A percentile compares a stretch with the other conserved stretches of the same genome.
These are phyloP conservation scores for Philotrypesis tridentata DNA, from an alignment of 1,140 invertebrate genomes.

Conservation along the genomic window DNA sequence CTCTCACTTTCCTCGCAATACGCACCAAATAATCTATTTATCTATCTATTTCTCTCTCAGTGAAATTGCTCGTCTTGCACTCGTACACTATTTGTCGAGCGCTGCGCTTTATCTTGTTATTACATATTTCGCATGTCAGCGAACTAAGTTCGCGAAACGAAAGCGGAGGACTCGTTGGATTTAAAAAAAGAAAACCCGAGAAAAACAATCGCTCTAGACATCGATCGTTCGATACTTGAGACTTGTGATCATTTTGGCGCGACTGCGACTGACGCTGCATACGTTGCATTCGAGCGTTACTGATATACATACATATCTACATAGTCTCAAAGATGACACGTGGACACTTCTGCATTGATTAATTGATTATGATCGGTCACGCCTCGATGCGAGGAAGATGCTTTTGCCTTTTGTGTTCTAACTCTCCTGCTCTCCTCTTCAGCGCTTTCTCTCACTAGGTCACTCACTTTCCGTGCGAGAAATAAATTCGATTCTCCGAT, in stretches of 20 bases:
- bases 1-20: too few species aligned
- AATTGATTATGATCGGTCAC: neutral
- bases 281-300: neutral
- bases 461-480: neutral
- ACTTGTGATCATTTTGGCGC: neutral
- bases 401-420: neutral
- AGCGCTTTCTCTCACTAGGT: neutral
- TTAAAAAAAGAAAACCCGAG: neutral
- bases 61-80: neutral
- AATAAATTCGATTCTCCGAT: neutral
- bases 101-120: neutral
- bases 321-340: neutral
- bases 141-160: neutral
- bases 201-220: neutral
- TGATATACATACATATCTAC: conserved; percentile 9
- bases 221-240: neutral
- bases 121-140: neutral
- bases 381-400: conserved; percentile 4
- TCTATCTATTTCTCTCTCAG: too few species aligned
- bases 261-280: neutral
- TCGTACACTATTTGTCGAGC: neutral
- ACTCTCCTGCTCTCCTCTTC: neutral
- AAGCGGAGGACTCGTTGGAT: neutral
- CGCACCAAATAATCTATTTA: too few species aligned
- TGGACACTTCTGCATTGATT: neutral